phyloP scores from a whole-genome alignment of 2,113 vertebrate genomes.

The chimpanzee (Pan troglodytes) region NHGRI_mPanTro3-v2.1_pri NC_072409.2:91051501-91052000 shows the following conservation, averaged over 20 bases:
- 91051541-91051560: constrained; percentile 1
- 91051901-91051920: background rate
- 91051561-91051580: background rate
- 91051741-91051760: background rate
- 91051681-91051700: background rate
- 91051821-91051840: background rate
- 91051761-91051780: background rate
- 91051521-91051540: constrained; percentile 4
- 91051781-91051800: background rate
- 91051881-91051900: background rate
- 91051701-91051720: background rate
- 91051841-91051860: background rate
- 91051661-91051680: background rate
- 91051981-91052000: background rate
- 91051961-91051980: background rate
- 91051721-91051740: background rate
- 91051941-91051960: background rate
- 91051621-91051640: background rate
- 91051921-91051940: background rate
- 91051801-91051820: background rate
- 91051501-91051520: background rate
- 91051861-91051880: background rate
- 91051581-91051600: background rate
- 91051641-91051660: background rate
- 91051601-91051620: background rate